These are phyloP conservation scores for Archocentrus centrarchus DNA, from an alignment of 2,113 vertebrate genomes.

Conservation along the genomic window DNA sequence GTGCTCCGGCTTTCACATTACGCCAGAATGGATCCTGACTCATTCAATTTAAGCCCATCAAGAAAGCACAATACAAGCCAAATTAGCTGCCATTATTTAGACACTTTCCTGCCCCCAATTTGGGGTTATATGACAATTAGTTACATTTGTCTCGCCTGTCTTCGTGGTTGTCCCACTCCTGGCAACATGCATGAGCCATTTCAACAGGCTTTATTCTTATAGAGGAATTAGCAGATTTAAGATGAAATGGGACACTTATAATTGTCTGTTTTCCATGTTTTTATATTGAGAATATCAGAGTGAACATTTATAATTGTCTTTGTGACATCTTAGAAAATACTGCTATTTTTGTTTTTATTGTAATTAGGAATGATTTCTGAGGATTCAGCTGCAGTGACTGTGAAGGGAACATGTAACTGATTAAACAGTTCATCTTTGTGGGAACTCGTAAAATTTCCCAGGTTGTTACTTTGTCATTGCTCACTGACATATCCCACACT, in stretches of 20 bases:
- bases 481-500: background rate
- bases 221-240: constrained; percentile 23
- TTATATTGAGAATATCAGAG: constrained; percentile 1
- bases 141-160: constrained; percentile 59
- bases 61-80: constrained; percentile 68
- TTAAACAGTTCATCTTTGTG: background rate
- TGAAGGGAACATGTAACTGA: background rate
- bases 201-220: background rate
- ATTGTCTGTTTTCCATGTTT: background rate
- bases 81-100: constrained; percentile 76
- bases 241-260: background rate
- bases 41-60: constrained; percentile 73
- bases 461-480: background rate
- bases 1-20: constrained; percentile 70
- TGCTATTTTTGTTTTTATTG: background rate
- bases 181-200: background rate
- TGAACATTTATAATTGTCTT: background rate
- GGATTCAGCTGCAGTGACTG: background rate
- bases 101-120: constrained; percentile 57
- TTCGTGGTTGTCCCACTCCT: constrained; percentile 1
- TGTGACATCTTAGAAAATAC: background rate
- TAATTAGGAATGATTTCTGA: background rate
- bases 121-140: constrained; percentile 68
- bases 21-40: constrained; percentile 73
- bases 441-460: background rate